Evolutionary conservation across 2,888 invertebrate species (phyloP), one percentile per base, ranked within the genome.

Genomic region (Sphaerophoria rueppellii): DNA sequence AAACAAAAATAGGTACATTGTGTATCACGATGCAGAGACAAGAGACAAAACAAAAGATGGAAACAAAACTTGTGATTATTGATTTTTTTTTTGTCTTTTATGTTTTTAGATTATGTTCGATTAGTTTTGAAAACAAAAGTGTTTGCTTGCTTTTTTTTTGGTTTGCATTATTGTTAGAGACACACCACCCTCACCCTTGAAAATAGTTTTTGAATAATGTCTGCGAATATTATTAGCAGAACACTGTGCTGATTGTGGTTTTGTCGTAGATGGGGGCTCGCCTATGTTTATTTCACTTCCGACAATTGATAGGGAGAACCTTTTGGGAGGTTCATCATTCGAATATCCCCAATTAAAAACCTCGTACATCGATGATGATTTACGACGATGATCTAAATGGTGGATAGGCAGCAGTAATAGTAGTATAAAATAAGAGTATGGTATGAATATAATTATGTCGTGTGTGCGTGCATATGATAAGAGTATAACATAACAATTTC

Each of bases 351-450:
- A 94, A 93, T 94, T 94, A 92, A 95, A 94, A 90, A 95, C 94
- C 93, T 95, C 95, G 93, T 95, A 95, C 94, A 95, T 95, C 91
- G 95, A 95, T 91, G 94, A 93, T 91, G 94, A 94, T 93, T 94
- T 94, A 93, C 93, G 93, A 87, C 91, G 91, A 89, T 90, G 91
- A 91, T 90, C 91, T 86, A 83, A 75, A 86, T 79, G 63, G 58
- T 82, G 71, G 50, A 79, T 75, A 78, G 73, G 80, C 72, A 76
- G 77, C 76, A 74, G 74, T 74, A 81, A 74, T 76, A 78, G 79
- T 86, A 85, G 54, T 87, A 83, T 43, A 43, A 6, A 43, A 9
- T 43, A 43, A 43, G 12, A 40, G 9, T 7, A 40, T 40, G 81
- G 79, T 82, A 58, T 40, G 37, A 37, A 58, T 58, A 58, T 58